Conservation (phyloP, 30 jellyfish, hydroid and myxozoan genomes). For the Aurelia aurita region DNA sequence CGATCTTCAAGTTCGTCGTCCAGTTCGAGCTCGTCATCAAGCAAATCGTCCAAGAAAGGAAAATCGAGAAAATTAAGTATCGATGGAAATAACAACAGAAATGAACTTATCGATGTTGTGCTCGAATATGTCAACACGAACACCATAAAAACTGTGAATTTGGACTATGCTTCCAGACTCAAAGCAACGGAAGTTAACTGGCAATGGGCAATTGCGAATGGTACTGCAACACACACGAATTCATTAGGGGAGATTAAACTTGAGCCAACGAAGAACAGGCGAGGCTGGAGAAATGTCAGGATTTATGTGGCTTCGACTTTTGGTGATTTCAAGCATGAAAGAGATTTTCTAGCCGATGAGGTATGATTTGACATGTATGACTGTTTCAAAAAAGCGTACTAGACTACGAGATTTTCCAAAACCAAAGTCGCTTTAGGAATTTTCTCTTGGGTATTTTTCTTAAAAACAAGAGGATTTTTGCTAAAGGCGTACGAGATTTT, state of each 20-base stretch:
- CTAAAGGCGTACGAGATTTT: too few relatives aligned
- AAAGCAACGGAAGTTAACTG: slow-evolving; percentile 72
- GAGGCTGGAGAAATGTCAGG: slow-evolving; percentile 74
- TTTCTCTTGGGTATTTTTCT: too few relatives aligned
- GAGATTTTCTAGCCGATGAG: slow-evolving; percentile 61
- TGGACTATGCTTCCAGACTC: slow-evolving; percentile 64
- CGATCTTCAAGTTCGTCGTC: slow-evolving; percentile 8
- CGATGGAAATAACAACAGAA: slow-evolving; percentile 64
- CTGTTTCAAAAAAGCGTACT: too few relatives aligned
- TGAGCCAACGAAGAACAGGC: slow-evolving; percentile 53
- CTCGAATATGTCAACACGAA: slow-evolving; percentile 71
- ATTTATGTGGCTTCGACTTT: slow-evolving; percentile 66
- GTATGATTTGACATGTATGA: slow-evolving; percentile 34
- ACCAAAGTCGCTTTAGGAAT: too few relatives aligned
- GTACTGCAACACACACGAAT: slow-evolving; percentile 38
- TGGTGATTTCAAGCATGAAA: slow-evolving; percentile 69
- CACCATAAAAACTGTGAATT: slow-evolving; percentile 42
- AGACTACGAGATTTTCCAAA: too few relatives aligned
- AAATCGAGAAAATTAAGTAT: slow-evolving; percentile 38
- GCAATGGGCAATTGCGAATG: slow-evolving; percentile 85
- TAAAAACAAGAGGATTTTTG: too few relatives aligned
- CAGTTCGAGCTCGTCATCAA: slow-evolving; percentile 26
- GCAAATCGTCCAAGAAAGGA: slow-evolving; percentile 10
- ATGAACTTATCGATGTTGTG: slow-evolving; percentile 79
- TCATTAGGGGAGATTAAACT: slow-evolving; percentile 21